phyloP scores from a whole-genome alignment of 2,797 vertebrate species.

The Centroberyx gerrardi region DNA sequence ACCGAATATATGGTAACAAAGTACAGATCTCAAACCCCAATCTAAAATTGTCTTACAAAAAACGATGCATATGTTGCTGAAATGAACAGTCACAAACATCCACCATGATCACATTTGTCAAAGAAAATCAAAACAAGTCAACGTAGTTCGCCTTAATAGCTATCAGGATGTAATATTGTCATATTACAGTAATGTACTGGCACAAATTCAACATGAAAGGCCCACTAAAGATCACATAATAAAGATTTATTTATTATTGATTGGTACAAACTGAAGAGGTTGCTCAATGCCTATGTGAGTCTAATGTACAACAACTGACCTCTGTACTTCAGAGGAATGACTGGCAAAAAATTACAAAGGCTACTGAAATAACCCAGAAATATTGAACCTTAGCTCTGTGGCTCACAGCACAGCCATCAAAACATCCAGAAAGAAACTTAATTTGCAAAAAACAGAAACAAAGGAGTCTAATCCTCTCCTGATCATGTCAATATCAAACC shows the following conservation, averaged over 20 bases:
- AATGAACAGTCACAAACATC: background rate
- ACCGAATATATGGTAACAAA: background rate
- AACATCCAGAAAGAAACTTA: background rate
- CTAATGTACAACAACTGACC: background rate
- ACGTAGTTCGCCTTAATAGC: background rate
- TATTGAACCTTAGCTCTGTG: background rate
- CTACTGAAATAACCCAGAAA: background rate
- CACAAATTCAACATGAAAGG: slow-evolving; percentile 6
- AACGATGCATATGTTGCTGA: background rate
- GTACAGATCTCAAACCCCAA: background rate
- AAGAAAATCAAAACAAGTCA: slow-evolving; percentile 24
- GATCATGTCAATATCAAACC: slow-evolving; percentile 1
- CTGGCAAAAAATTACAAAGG: background rate
- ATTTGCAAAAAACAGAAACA: background rate
- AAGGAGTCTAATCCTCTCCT: background rate
- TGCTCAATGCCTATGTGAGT: background rate
- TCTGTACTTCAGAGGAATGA: background rate
- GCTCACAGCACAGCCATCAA: background rate
- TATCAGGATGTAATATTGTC: background rate
- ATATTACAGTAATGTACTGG: background rate
- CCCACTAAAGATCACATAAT: background rate
- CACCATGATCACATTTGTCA: background rate
- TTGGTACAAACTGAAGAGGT: too few relatives aligned
- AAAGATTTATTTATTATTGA: background rate
- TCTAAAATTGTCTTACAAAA: background rate